These are phyloP conservation scores for Lucilia sericata DNA, from an alignment of 1,140 invertebrate genomes.

Conservation along the genomic window DNA sequence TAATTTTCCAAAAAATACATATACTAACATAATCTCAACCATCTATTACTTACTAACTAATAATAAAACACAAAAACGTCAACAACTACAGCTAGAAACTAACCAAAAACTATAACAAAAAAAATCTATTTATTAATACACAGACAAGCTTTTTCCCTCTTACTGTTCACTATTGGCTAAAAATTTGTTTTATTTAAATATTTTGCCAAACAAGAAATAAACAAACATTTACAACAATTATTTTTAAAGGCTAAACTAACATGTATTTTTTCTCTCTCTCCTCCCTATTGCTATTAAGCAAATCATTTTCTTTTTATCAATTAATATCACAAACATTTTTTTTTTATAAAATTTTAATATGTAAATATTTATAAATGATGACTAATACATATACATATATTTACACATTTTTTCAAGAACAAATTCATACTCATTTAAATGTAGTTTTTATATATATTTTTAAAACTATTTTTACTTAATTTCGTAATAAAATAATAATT, in stretches of 20 bases:
- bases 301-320: background rate
- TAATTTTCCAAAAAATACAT: too few relatives aligned
- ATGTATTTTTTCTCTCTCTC: background rate
- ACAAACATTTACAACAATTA: background rate
- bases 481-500: too few relatives aligned
- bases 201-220: constrained; percentile 7
- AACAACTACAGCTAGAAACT: background rate
- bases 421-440: too few relatives aligned
- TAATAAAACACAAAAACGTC: background rate
- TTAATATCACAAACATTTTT: background rate
- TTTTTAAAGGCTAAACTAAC: background rate
- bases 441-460: too few relatives aligned
- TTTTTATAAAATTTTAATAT: too few relatives aligned
- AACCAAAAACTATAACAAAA: background rate
- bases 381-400: too few relatives aligned
- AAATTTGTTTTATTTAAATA: constrained; percentile 22
- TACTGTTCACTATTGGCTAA: background rate
- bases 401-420: too few relatives aligned
- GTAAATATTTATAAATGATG: too few relatives aligned
- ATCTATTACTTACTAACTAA: background rate
- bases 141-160: constrained; percentile 15
- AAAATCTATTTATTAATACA: background rate
- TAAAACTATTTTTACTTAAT: too few relatives aligned
- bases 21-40: background rate
- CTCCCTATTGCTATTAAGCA: background rate